Conservation (phyloP, 2,113 vertebrate genomes). For the Brachypteracias leptosomus region DNA sequence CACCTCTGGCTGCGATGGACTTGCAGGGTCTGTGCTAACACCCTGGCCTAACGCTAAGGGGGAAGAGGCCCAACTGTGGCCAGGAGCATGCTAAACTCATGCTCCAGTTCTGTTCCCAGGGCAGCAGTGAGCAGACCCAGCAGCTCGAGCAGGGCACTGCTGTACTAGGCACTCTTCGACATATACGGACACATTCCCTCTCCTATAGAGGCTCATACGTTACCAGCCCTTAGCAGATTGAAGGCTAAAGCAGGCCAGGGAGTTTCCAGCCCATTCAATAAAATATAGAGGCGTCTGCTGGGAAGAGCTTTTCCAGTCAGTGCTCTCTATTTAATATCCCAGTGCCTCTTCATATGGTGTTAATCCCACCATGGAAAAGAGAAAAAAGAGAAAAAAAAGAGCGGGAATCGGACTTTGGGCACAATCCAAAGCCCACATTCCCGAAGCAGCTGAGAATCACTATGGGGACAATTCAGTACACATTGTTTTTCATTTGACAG, state of each 20-base stretch:
- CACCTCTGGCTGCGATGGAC: fast-evolving
- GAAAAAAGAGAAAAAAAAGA: fast-evolving
- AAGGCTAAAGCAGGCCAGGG: not conserved
- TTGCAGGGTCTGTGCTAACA: not conserved
- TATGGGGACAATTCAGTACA: conserved; percentile 1
- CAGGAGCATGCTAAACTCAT: not conserved
- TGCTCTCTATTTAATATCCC: not conserved
- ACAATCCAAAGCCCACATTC: not conserved
- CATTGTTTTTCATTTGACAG: not conserved
- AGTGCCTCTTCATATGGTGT: not conserved
- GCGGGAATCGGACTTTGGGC: not conserved
- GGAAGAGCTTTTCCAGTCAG: conserved; percentile 9
- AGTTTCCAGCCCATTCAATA: conserved; percentile 39
- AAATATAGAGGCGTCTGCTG: not conserved
- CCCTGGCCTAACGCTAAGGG: not conserved
- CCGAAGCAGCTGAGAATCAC: not conserved
- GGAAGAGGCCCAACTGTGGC: not conserved
- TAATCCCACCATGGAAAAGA: not conserved
- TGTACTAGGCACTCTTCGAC: not conserved
- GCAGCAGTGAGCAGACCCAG: not conserved
- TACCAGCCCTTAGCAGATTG: not conserved
- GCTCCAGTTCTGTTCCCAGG: not conserved
- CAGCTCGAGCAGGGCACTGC: not conserved
- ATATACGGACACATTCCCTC: not conserved
- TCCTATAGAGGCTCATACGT: not conserved